These are phyloP conservation scores for Nicator chloris DNA, from an alignment of 2,113 vertebrate species.

Conservation along the genomic window DNA sequence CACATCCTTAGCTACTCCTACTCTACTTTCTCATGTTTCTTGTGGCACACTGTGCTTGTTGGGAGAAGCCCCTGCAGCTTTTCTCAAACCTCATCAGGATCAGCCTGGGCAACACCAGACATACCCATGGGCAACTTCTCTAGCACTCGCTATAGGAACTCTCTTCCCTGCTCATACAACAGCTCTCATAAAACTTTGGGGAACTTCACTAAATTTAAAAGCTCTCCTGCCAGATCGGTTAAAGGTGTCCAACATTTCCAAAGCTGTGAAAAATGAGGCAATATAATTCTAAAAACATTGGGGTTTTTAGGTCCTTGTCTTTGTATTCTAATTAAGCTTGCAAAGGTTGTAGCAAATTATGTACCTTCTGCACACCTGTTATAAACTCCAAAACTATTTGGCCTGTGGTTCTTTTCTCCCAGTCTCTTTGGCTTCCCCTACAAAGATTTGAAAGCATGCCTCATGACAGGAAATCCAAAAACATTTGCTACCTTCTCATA, in stretches of 20 bases:
- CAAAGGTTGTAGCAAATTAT: neutral
- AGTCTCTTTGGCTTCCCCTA: neutral
- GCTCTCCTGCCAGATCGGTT: neutral
- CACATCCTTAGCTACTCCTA: neutral
- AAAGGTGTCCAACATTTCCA: neutral
- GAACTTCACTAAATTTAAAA: neutral
- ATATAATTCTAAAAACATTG: neutral
- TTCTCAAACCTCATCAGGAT: neutral
- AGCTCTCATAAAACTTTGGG: rapidly evolving
- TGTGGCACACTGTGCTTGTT: neutral
- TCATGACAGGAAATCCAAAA: neutral
- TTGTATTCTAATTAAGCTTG: neutral
- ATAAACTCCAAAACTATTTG: neutral
- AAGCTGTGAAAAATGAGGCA: neutral
- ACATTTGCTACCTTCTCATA: neutral
- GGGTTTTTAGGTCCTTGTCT: neutral
- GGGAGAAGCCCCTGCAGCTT: neutral
- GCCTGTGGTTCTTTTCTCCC: neutral
- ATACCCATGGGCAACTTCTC: neutral
- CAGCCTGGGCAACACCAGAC: neutral
- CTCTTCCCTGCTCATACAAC: neutral
- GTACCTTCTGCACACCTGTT: neutral
- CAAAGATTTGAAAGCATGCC: neutral
- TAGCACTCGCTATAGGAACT: neutral
- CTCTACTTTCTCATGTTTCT: neutral